A percentile compares a stretch with the other conserved stretches of the same genome.
phyloP scores from a whole-genome alignment of 2,113 vertebrate species.

The Elgaria multicarinata region DNA sequence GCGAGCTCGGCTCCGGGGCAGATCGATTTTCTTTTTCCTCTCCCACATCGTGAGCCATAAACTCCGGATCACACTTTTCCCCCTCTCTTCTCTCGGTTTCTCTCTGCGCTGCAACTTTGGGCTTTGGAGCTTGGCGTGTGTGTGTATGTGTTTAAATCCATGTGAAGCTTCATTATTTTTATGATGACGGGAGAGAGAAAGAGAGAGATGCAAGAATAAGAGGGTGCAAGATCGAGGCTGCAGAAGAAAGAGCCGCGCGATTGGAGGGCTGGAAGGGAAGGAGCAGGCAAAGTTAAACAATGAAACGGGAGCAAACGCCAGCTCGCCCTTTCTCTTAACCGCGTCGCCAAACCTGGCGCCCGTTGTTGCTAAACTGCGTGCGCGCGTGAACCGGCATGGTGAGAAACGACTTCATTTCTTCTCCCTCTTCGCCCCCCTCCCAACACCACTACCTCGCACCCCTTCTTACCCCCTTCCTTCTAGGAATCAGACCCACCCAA shows the following conservation, averaged over 20 bases:
- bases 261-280: constrained; percentile 54
- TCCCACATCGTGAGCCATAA: background rate
- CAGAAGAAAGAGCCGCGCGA: constrained; percentile 30
- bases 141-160: constrained; percentile 63
- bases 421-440: constrained; percentile 38
- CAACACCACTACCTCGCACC: no score
- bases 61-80: background rate
- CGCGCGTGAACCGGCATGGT: constrained; percentile 50
- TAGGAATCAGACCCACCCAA: background rate
- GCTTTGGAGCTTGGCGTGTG: background rate
- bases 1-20: constrained; percentile 60
- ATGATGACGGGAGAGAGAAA: constrained; percentile 74
- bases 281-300: constrained; percentile 76
- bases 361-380: constrained; percentile 43
- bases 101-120: background rate
- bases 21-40: constrained; percentile 58
- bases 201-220: background rate
- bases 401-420: constrained; percentile 42
- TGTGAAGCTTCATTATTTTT: constrained; percentile 83
- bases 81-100: background rate
- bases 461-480: background rate
- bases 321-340: background rate
- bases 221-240: background rate
- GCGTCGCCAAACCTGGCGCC: constrained; percentile 14
- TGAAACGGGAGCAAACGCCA: constrained; percentile 54